Base-by-base conservation (phyloP, 2,888 invertebrate species). In the Drosophila cyrtoloma region DNA sequence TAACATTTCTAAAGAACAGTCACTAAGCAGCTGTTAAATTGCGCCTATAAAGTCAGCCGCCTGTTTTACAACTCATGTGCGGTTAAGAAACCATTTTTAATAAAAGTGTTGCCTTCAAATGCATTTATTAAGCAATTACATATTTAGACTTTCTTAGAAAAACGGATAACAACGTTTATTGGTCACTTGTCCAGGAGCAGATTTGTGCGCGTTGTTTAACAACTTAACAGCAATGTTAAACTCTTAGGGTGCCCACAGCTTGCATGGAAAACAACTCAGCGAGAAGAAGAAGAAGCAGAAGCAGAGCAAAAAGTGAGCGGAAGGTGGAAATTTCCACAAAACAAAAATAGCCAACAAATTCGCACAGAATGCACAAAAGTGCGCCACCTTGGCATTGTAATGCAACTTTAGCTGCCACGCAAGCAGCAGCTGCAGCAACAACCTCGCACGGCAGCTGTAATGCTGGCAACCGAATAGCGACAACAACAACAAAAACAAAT, bases 311-410 rank as follows among this genome's bases (percentile, higher is more conserved):
- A 61, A 72, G 53, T 71, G 71, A 70, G 73, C 77, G 71, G 71
- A 77, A 67, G 63, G 80, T 81, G 79, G 82, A 77, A 76, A 60
- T 73, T 81, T 79, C 80, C 71, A 74, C 77, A 80, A 80, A 77
- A 77, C 76, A 85, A 70, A 77, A 69, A 79, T 79, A 74, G 66
- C 69, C 62, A 79, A 55, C 60, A 59, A 75, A 63, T 71, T 77
- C 69, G 82, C 81, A 84, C 89, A 81, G 71, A 79, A 87, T 87
- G 87, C 90, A 86, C 80, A 84, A 82, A 86, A 86, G 86, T 75
- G 90, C 86, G 76, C 87, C 87, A 84, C 87, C 87, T 71, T 87
- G 87, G 87, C 86, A 82, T 70, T 72, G 70, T 39, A 35, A 55
- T 53, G 68, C 64, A 71, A 67, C 52, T 42, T 53, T 47, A 32